These are phyloP conservation scores for Andricus quercusramuli DNA, from an alignment of 2,888 invertebrate species.

Conservation along the genomic window DNA sequence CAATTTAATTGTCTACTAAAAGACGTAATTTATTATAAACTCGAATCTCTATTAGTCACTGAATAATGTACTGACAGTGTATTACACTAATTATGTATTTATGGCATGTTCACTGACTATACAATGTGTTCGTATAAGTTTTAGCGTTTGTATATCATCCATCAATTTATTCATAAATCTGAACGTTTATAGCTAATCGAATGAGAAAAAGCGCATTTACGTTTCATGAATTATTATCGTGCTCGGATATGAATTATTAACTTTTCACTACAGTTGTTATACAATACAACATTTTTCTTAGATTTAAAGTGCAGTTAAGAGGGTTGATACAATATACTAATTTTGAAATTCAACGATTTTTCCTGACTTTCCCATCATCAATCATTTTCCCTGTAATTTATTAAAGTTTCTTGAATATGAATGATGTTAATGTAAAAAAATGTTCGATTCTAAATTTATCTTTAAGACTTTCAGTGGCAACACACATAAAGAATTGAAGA, in stretches of 20 bases:
- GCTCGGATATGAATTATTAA: not conserved
- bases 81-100: not conserved
- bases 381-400: no score
- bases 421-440: no score
- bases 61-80: not conserved
- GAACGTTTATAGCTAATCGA: constrained; percentile 18
- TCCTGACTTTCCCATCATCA: no score
- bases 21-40: not conserved
- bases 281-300: no score
- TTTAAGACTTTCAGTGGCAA: no score
- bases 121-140: constrained; percentile 5
- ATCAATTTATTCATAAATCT: constrained; percentile 37
- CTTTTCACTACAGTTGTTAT: not conserved
- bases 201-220: constrained; percentile 11
- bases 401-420: no score
- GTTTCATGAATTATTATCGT: constrained; percentile 30
- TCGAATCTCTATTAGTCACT: not conserved
- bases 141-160: constrained; percentile 5
- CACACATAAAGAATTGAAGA: no score
- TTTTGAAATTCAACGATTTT: no score
- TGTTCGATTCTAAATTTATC: no score
- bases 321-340: no score
- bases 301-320: no score
- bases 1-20: not conserved
- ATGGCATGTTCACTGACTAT: not conserved